phyloP scores from a whole-genome alignment of 2,797 vertebrate genomes.

The Premnoplex brunnescens region DNA sequence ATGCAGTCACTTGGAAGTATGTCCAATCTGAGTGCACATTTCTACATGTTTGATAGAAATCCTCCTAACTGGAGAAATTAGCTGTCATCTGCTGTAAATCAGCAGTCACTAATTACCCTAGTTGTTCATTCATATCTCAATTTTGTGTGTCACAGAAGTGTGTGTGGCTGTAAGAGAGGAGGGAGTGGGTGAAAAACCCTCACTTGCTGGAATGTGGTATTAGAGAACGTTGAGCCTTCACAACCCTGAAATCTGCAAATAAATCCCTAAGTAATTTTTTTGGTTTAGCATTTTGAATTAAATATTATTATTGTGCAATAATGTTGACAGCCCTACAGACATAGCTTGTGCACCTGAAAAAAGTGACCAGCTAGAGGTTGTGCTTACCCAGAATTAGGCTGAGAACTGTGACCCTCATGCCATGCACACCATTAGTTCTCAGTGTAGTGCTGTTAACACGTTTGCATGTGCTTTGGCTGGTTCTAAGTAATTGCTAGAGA shows the following conservation, averaged over 20 bases:
- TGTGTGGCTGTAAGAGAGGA: not conserved
- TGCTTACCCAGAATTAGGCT: no score
- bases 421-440: not conserved
- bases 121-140: not conserved
- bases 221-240: not conserved
- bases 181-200: not conserved
- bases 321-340: not conserved
- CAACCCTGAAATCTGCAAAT: not conserved
- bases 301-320: not conserved
- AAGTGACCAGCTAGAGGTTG: no score
- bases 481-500: not conserved
- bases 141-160: not conserved
- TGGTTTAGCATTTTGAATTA: not conserved
- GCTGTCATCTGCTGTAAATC: conserved; percentile 57
- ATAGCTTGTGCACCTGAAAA: not conserved
- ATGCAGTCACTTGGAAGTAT: conserved; percentile 33
- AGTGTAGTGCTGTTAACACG: not conserved
- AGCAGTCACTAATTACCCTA: conserved; percentile 4
- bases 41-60: conserved; percentile 40
- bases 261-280: not conserved
- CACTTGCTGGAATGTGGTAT: not conserved
- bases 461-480: not conserved
- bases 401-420: not conserved
- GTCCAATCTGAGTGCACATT: not conserved
- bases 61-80: conserved; percentile 47